Percentiles rank a stretch among this genome's conserved stretches.
phyloP scores from a whole-genome alignment of 2,797 vertebrate species.

The Emys orbicularis region DNA sequence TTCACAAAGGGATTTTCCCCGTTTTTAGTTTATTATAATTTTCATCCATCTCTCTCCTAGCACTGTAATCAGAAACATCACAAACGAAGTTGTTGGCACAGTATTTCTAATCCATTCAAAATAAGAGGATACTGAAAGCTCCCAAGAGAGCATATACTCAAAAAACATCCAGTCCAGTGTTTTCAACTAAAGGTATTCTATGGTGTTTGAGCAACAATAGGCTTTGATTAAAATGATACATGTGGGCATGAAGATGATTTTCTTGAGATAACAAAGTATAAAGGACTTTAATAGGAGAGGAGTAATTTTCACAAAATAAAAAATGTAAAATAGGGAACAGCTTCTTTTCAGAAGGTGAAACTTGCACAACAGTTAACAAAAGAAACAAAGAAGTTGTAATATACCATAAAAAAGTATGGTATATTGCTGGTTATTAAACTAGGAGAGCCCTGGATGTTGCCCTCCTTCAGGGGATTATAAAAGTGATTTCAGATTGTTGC shows the following conservation, averaged over 20 bases:
- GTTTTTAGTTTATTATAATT: background rate
- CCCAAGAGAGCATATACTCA: background rate
- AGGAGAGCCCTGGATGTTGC: constrained; percentile 7
- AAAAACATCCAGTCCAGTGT: background rate
- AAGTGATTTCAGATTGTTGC: background rate
- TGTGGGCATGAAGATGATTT: background rate
- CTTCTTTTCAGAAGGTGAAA: background rate
- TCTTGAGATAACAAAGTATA: background rate
- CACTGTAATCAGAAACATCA: background rate
- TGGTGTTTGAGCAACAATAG: background rate
- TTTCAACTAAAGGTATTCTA: background rate
- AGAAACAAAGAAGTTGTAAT: background rate
- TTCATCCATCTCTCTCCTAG: background rate
- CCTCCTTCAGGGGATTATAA: constrained; percentile 10
- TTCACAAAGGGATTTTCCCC: background rate
- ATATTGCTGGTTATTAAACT: constrained; percentile 11
- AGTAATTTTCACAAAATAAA: background rate
- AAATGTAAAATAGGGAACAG: background rate
- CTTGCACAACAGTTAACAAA: background rate
- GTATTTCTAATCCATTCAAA: background rate
- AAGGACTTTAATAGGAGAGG: background rate
- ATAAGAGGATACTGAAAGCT: background rate
- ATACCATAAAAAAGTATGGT: background rate
- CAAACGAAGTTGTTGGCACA: background rate
- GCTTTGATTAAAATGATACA: background rate